These are phyloP conservation scores for Penaeus vannamei DNA, from an alignment of 1,140 invertebrate genomes.

Conservation along the genomic window DNA sequence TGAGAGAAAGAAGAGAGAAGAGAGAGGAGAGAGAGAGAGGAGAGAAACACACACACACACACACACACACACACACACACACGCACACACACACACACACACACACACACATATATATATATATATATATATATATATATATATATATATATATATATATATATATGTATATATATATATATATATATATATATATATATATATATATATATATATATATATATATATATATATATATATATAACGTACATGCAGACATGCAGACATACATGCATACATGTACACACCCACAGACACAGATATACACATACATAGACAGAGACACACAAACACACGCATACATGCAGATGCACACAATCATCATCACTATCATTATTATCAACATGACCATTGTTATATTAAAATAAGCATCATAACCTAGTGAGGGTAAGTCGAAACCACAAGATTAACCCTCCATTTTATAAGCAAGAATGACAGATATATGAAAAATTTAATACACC, in stretches of 20 bases:
- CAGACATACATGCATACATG: not conserved
- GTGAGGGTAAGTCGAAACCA: too few species aligned
- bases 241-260: not conserved
- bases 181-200: conserved; percentile 1
- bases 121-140: conserved; percentile 32
- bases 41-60: not conserved
- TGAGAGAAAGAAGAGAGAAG: conserved; percentile 15
- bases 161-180: conserved; percentile 4
- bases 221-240: conserved; percentile 9
- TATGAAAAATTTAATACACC: too few species aligned
- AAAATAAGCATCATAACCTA: too few species aligned
- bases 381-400: too few species aligned
- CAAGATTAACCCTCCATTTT: too few species aligned
- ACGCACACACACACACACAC: not conserved
- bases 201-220: conserved; percentile 27
- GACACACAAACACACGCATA: not conserved
- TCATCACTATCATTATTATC: too few species aligned
- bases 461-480: too few species aligned
- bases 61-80: not conserved
- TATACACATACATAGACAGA: not conserved
- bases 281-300: conserved; percentile 3
- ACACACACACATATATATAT: conserved; percentile 19
- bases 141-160: conserved; percentile 29
- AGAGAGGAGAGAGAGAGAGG: conserved; percentile 29
- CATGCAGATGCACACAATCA: not conserved